Evolutionary conservation across 2,113 vertebrate species (phyloP).

Genomic region (Dinomys branickii): DNA sequence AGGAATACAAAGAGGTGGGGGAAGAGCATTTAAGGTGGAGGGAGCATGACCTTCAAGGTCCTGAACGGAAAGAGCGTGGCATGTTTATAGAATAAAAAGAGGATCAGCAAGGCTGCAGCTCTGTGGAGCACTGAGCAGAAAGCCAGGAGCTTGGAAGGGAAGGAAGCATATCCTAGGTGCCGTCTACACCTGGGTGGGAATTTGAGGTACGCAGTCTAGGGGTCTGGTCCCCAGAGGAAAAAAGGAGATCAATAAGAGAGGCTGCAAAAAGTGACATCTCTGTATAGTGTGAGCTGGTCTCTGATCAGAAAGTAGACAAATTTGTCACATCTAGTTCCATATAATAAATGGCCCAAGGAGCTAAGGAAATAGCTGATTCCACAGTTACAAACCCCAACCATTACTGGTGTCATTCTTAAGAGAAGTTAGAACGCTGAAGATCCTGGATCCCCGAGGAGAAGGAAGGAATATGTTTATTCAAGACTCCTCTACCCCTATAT

Average conservation of each 20-base stretch:
- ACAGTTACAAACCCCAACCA: neutral
- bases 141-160: neutral
- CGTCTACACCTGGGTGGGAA: neutral
- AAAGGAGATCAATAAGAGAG: neutral
- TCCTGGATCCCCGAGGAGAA: neutral
- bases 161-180: neutral
- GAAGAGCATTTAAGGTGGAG: neutral
- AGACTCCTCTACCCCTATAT: constrained; percentile 38
- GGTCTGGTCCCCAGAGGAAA: neutral
- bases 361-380: constrained; percentile 6
- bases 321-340: neutral
- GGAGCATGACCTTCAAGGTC: neutral
- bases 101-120: neutral
- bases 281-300: neutral
- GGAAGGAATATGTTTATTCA: constrained; percentile 46
- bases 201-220: neutral
- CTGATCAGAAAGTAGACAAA: neutral
- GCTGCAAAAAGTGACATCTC: neutral
- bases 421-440: constrained; percentile 42
- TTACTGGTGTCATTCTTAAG: neutral
- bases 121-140: neutral
- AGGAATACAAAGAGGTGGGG: rapidly evolving
- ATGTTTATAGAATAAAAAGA: neutral
- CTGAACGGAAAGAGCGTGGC: neutral
- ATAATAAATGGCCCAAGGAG: constrained; percentile 11